A percentile compares a stretch with the other conserved stretches of the same genome.
These are phyloP conservation scores for Aspidapion aeneum DNA, from an alignment of 2,888 invertebrate genomes.

Conservation along the genomic window DNA sequence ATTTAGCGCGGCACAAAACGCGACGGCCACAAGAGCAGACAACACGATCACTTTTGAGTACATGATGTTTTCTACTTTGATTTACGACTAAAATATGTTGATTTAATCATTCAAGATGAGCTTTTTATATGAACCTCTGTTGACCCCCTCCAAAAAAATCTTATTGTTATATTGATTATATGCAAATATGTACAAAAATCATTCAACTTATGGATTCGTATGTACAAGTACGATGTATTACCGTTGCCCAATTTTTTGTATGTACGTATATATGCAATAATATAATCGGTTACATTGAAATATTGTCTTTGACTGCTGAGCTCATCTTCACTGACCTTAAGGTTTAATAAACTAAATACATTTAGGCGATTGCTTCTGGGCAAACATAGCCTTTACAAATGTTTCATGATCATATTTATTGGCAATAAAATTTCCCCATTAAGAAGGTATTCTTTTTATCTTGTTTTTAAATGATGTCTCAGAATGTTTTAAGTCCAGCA, in stretches of 20 bases:
- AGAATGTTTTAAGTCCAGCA: too few relatives aligned
- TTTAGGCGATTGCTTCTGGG: background rate
- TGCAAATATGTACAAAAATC: background rate
- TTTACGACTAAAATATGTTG: background rate
- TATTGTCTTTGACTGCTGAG: background rate
- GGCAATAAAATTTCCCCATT: too few relatives aligned
- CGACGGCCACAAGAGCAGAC: conserved; percentile 8
- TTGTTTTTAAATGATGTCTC: too few relatives aligned
- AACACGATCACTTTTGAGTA: conserved; percentile 6
- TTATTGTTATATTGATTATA: background rate
- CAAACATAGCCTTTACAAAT: background rate
- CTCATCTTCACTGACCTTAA: background rate
- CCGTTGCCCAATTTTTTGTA: background rate
- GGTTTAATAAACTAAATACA: background rate
- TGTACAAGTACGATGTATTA: background rate
- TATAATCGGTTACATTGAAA: background rate
- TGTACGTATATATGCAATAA: background rate
- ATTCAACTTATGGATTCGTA: background rate
- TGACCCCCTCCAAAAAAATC: background rate
- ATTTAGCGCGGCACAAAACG: conserved; percentile 7
- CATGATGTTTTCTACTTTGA: background rate
- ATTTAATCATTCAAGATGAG: background rate
- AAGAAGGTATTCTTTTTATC: too few relatives aligned
- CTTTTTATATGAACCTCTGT: background rate
- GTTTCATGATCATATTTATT: background rate